These are phyloP conservation scores for Tapirus indicus DNA, from an alignment of 2,797 vertebrate genomes.

Conservation along the genomic window DNA sequence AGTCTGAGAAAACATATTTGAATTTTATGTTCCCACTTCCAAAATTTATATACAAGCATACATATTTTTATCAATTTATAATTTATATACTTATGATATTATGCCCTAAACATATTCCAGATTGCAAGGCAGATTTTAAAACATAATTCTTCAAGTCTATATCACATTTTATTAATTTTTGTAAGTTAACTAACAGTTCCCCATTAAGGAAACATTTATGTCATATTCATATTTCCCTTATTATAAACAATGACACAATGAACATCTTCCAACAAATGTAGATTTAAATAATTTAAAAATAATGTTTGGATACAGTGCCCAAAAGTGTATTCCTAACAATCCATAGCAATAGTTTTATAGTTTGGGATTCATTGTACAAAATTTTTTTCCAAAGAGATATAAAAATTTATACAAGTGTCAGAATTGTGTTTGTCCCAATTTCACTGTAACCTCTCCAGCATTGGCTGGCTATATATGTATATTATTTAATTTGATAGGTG, in stretches of 20 bases:
- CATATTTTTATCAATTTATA: neutral
- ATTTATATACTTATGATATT: neutral
- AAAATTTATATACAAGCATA: neutral
- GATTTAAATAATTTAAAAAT: neutral
- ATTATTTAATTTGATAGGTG: slow-evolving; percentile 12
- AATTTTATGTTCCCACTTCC: neutral
- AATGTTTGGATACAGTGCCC: neutral
- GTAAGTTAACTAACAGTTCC: neutral
- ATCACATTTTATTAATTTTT: neutral
- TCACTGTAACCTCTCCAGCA: neutral
- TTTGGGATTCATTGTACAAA: neutral
- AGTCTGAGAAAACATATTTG: neutral
- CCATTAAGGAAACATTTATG: neutral
- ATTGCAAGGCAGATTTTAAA: neutral
- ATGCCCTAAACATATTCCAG: neutral
- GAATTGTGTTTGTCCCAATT: neutral
- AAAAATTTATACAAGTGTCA: neutral
- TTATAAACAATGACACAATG: slow-evolving; percentile 24
- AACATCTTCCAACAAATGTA: slow-evolving; percentile 48
- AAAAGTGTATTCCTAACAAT: neutral
- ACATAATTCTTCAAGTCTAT: neutral
- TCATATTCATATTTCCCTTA: neutral
- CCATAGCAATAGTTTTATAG: neutral
- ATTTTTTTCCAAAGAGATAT: neutral
- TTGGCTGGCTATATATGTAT: neutral